Conservation (phyloP, 2,113 vertebrate genomes). For the Bubo bubo region DNA sequence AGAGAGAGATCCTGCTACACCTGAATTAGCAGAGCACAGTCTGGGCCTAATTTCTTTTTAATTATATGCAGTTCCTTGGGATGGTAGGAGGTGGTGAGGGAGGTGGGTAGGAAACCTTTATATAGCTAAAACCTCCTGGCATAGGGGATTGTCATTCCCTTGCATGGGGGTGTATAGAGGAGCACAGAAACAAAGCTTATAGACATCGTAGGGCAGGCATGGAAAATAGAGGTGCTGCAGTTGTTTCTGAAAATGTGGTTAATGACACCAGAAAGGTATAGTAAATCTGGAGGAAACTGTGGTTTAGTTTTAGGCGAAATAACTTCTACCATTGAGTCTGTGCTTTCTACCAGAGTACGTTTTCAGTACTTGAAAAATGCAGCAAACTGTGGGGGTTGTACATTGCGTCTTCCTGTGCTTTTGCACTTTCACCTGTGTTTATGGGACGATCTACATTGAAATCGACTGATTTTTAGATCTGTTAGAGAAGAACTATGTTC, state of each 20-base stretch:
- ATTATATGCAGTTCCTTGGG: neutral
- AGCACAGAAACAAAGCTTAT: neutral
- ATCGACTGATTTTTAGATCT: neutral
- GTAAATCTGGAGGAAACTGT: constrained; percentile 31
- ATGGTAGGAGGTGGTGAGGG: neutral
- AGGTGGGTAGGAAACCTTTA: neutral
- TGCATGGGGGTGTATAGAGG: neutral
- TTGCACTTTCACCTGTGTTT: neutral
- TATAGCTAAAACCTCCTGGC: neutral
- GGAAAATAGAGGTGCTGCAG: neutral
- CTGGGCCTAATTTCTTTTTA: neutral
- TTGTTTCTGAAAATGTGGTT: constrained; percentile 5
- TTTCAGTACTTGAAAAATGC: neutral
- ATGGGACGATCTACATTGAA: neutral
- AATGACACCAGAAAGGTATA: neutral
- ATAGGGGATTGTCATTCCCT: neutral
- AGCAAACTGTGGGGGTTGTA: neutral
- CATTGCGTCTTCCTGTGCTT: neutral
- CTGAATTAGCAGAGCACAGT: neutral
- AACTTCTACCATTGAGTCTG: neutral
- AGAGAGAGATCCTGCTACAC: neutral
- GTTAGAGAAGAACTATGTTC: neutral
- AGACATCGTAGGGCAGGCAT: neutral
- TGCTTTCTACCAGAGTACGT: neutral
- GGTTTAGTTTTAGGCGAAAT: constrained; percentile 8